Base-by-base conservation (phyloP, 2,797 vertebrate genomes). In the Kryptopterus vitreolus region DNA sequence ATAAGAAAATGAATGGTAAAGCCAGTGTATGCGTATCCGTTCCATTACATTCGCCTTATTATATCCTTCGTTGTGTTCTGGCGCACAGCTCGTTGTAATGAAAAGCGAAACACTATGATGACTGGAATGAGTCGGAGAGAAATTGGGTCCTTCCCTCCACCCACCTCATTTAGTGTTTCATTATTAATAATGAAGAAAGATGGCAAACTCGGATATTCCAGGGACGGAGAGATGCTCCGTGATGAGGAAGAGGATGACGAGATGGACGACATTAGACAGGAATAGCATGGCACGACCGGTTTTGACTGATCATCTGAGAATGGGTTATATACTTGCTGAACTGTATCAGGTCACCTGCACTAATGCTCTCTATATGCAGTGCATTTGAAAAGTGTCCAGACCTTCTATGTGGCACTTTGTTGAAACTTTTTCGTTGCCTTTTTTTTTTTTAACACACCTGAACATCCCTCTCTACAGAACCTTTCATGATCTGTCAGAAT, bases 31-130 rank as follows among this genome's bases (percentile, higher is more conserved):
- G 35, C 52, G n/a, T n/a, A n/a, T 66, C 61, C 43, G 3, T 15
- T 70, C 50, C 3, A 33, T 61, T 55, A 48, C 53, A 71, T 59
- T 61, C 16, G 53, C n/a, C 74, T 84, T 20, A 6, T 89, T 77
- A 52, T 57, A 65, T 80, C n/a, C n/a, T 35, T 53, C 66, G 73
- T 81, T 79, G 48, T 57, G 29, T 82, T 83, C 29, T 79, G 15
- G 72, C 69, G 16, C 84, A 69, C 48, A 84, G 82, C 73, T 57
- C 62, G 71, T 52, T 69, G 68, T 75, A 87, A 88, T 76, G 80
- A 79, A 74, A 57, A 76, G 63, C 79, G 61, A 80, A 81, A 81
- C n/a, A 68, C 71, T 4, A 35, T 82, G 33, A 63, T 85, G 59
- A 81, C 71, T 79, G 59, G 26, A 68, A 22, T 71, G 43, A 26